Percentiles rank a stretch among this genome's conserved stretches.
Conservation (phyloP, 2,888 invertebrate species). For the Euclidia mi region DNA sequence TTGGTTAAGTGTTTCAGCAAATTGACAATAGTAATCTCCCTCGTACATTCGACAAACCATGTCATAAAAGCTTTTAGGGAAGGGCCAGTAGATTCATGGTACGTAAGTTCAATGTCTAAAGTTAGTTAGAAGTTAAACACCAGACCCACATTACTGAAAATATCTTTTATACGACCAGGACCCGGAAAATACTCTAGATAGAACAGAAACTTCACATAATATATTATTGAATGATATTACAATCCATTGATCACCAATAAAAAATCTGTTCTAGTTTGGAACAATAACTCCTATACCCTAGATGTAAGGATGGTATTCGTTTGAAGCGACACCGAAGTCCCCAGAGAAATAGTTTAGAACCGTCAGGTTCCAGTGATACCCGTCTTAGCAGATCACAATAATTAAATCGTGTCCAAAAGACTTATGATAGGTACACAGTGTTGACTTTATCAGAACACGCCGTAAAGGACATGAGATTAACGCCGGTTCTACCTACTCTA, state of each 20-base stretch:
- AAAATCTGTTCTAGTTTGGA: slow-evolving; percentile 28
- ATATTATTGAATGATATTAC: slow-evolving; percentile 49
- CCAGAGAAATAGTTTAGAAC: slow-evolving; percentile 38
- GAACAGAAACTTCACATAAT: slow-evolving; percentile 39
- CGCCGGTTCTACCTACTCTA: slow-evolving; percentile 40
- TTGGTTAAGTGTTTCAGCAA: slow-evolving; percentile 29
- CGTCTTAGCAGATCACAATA: slow-evolving; percentile 60
- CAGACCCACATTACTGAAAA: slow-evolving; percentile 32
- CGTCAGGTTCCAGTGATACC: slow-evolving; percentile 39
- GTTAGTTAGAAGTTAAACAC: slow-evolving; percentile 40
- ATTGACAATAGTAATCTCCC: slow-evolving; percentile 33
- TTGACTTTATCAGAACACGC: slow-evolving; percentile 62
- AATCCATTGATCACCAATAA: slow-evolving; percentile 51
- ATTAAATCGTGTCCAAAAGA: slow-evolving; percentile 58
- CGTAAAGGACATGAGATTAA: slow-evolving; percentile 50
- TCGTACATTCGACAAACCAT: slow-evolving; percentile 28
- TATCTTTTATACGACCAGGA: slow-evolving; percentile 31
- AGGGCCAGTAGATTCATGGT: slow-evolving; percentile 6
- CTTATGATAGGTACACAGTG: slow-evolving; percentile 49
- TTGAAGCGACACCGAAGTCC: slow-evolving; percentile 30
- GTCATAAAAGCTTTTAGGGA: slow-evolving; percentile 42
- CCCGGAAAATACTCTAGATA: slow-evolving; percentile 31
- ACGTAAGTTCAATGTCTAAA: slow-evolving; percentile 27
- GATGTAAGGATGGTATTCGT: slow-evolving; percentile 25
- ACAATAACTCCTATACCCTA: slow-evolving; percentile 14